phyloP scores from a whole-genome alignment of 2,888 invertebrate species.

The Deladenus siricidicola region DNA sequence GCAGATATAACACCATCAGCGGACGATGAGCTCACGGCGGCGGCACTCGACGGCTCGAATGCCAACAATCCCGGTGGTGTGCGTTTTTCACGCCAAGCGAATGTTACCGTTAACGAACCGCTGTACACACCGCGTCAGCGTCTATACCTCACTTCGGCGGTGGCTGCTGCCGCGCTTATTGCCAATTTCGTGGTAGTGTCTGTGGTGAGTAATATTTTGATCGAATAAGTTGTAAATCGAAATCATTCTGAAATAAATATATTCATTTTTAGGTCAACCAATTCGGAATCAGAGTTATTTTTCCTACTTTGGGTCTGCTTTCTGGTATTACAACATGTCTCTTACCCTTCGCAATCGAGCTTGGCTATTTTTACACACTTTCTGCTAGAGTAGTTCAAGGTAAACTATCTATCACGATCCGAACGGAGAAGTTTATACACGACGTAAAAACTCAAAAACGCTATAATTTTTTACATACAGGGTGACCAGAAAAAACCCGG shows the following conservation, averaged over 20 bases:
- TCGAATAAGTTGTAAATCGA: background rate
- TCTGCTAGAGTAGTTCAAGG: conserved; percentile 44
- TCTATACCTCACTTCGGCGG: conserved; percentile 38
- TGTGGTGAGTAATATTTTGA: conserved; percentile 27
- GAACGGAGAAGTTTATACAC: no score
- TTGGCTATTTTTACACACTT: conserved; percentile 45
- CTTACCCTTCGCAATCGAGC: conserved; percentile 43
- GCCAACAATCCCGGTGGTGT: no score
- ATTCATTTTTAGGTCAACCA: conserved; percentile 28
- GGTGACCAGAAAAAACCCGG: no score
- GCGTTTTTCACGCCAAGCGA: no score
- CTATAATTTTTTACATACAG: background rate
- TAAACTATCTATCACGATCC: conserved; percentile 5
- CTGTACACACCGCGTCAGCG: conserved; percentile 14
- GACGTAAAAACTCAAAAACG: no score
- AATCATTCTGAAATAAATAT: background rate
- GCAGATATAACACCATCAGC: no score
- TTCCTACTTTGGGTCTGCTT: conserved; percentile 42
- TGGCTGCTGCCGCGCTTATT: conserved; percentile 45
- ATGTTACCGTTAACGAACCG: no score
- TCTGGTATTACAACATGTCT: conserved; percentile 42
- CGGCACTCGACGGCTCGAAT: no score
- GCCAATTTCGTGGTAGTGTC: conserved; percentile 48
- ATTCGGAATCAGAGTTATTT: conserved; percentile 44
- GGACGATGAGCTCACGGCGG: no score